phyloP scores from a whole-genome alignment of 2,113 vertebrate species.

The Psittacus erithacus region DNA sequence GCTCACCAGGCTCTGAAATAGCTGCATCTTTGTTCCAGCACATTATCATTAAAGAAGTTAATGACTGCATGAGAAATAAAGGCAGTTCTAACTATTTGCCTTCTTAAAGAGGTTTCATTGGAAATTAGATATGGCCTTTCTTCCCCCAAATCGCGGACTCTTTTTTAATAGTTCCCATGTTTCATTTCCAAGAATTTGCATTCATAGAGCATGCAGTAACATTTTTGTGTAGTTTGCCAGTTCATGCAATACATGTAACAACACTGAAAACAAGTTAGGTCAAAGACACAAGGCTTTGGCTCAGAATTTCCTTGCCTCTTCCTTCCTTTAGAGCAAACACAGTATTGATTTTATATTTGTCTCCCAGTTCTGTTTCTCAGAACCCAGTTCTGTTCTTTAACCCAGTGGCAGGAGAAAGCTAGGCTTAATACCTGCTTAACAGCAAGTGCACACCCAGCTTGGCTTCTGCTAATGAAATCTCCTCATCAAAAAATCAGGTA shows the following conservation, averaged over 20 bases:
- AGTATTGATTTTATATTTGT: neutral
- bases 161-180: neutral
- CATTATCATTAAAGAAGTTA: neutral
- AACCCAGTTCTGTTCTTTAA: neutral
- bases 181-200: neutral
- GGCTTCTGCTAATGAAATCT: neutral
- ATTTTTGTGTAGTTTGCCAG: neutral
- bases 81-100: neutral
- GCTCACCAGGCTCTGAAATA: neutral
- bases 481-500: neutral
- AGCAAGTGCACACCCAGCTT: neutral
- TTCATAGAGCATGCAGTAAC: neutral
- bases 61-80: neutral
- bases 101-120: neutral
- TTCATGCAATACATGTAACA: neutral
- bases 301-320: neutral
- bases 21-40: neutral
- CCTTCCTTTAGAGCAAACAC: neutral
- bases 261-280: neutral
- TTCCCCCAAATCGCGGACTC: neutral
- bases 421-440: neutral
- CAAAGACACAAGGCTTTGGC: neutral
- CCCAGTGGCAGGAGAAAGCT: neutral
- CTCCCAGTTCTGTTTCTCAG: neutral
- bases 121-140: neutral